phyloP scores from a whole-genome alignment of 2,113 vertebrate species.

The Notothenia rossii region DNA sequence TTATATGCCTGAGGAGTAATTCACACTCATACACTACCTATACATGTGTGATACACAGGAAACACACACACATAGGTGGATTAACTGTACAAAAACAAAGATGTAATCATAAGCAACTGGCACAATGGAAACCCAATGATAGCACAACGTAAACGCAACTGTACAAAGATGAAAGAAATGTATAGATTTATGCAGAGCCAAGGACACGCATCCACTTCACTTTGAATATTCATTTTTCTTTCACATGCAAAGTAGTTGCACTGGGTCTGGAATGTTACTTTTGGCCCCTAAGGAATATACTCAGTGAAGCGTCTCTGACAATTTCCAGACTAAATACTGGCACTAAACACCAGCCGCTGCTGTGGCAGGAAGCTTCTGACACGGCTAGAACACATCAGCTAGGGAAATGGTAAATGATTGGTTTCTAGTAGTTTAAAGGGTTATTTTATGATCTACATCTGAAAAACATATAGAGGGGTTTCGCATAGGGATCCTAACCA shows the following conservation, averaged over 20 bases:
- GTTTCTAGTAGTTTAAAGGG: conserved; percentile 58
- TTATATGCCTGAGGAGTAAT: not conserved
- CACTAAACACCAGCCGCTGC: conserved; percentile 67
- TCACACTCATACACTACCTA: not conserved
- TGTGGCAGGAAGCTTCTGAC: conserved; percentile 67
- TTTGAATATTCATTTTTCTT: conserved; percentile 74
- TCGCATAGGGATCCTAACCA: conserved; percentile 33
- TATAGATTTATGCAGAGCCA: conserved; percentile 27
- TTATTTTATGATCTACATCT: conserved; percentile 74
- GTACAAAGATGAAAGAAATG: conserved; percentile 10
- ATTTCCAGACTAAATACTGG: conserved; percentile 74
- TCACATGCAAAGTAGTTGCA: conserved; percentile 66
- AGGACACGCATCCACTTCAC: conserved; percentile 21
- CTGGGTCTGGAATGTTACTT: conserved; percentile 71
- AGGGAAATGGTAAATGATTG: conserved; percentile 35
- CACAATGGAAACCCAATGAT: not conserved
- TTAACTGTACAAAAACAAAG: conserved; percentile 23
- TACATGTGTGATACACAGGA: not conserved
- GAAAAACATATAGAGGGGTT: conserved; percentile 67
- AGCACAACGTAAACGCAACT: not conserved
- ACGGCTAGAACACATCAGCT: conserved; percentile 72
- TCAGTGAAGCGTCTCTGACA: conserved; percentile 71
- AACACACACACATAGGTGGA: conserved; percentile 12
- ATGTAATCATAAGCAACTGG: conserved; percentile 11
- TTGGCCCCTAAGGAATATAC: conserved; percentile 57